Percentiles rank a stretch among this genome's conserved stretches.
These are phyloP conservation scores for Liparis tanakae DNA, from an alignment of 2,797 vertebrate genomes.

Conservation along the genomic window DNA sequence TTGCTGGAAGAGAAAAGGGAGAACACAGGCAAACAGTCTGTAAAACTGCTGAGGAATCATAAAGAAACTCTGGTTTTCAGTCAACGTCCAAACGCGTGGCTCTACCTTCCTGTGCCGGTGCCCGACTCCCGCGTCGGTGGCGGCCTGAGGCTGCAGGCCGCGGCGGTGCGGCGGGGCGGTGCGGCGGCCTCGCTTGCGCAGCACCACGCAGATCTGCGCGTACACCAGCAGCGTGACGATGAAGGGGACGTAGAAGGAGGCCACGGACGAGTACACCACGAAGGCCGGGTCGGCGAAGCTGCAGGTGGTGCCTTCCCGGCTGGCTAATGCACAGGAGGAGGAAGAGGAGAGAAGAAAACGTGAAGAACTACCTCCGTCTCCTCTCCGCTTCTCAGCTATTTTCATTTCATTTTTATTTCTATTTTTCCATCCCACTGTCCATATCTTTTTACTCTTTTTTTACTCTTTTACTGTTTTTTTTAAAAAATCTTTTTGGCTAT, in stretches of 20 bases:
- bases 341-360: neutral
- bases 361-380: too few species aligned
- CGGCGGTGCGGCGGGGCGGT: constrained; percentile 74
- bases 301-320: constrained; percentile 78
- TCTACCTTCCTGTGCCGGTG: constrained; percentile 76
- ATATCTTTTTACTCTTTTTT: too few species aligned
- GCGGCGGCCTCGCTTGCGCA: constrained; percentile 79
- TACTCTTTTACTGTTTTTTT: too few species aligned
- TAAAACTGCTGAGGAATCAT: neutral
- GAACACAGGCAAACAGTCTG: neutral
- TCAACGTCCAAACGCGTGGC: neutral
- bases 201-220: constrained; percentile 84
- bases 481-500: too few species aligned
- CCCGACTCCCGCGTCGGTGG: constrained; percentile 49
- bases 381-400: too few species aligned
- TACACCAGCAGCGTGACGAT: constrained; percentile 85
- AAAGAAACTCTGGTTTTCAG: neutral
- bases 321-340: constrained; percentile 58
- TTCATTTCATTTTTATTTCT: too few species aligned
- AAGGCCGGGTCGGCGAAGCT: constrained; percentile 85
- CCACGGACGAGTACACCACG: constrained; percentile 85
- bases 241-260: constrained; percentile 87
- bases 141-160: constrained; percentile 41
- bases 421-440: too few species aligned
- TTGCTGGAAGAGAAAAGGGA: neutral